Conservation (phyloP, 2,113 vertebrate genomes). For the Cacatua alba region DNA sequence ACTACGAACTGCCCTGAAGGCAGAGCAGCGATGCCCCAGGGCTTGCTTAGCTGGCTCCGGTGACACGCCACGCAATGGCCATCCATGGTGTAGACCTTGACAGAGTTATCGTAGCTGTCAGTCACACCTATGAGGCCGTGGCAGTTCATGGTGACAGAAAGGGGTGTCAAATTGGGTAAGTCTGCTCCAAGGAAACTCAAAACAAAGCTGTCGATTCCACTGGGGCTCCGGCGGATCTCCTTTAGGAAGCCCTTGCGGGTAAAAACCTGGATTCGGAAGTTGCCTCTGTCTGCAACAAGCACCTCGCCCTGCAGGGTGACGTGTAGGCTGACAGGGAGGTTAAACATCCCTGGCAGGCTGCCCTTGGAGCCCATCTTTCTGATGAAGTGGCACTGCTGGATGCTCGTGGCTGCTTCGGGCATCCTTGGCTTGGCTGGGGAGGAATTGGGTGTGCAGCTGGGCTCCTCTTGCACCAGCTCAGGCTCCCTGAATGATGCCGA, state of each 20-base stretch:
- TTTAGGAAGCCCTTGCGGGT: slow-evolving; percentile 94
- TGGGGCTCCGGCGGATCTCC: slow-evolving; percentile 93
- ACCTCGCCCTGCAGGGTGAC: slow-evolving; percentile 92
- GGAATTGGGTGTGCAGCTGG: slow-evolving; percentile 71
- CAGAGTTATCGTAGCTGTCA: slow-evolving; percentile 95
- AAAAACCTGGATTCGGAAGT: slow-evolving; percentile 94
- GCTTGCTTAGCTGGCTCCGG: slow-evolving; percentile 94
- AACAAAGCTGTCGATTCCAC: slow-evolving; percentile 94
- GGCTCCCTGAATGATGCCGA: slow-evolving; percentile 77
- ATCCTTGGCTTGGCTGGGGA: slow-evolving; percentile 80
- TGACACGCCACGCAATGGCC: slow-evolving; percentile 94
- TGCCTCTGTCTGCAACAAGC: slow-evolving; percentile 92
- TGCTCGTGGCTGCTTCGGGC: slow-evolving; percentile 67
- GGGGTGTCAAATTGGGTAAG: slow-evolving; percentile 89
- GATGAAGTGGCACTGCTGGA: slow-evolving; percentile 90
- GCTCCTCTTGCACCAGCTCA: slow-evolving; percentile 81
- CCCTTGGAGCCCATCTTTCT: slow-evolving; percentile 97
- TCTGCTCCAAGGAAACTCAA: slow-evolving; percentile 95
- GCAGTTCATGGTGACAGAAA: slow-evolving; percentile 93
- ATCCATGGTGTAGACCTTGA: slow-evolving; percentile 95
- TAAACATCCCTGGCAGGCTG: slow-evolving; percentile 91
- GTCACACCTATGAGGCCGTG: slow-evolving; percentile 94
- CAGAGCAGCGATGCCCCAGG: slow-evolving; percentile 94
- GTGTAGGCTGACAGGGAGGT: slow-evolving; percentile 91
- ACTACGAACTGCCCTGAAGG: slow-evolving; percentile 95